Base-by-base conservation (phyloP, 2,113 vertebrate genomes). In the Acanthisitta chloris region DNA sequence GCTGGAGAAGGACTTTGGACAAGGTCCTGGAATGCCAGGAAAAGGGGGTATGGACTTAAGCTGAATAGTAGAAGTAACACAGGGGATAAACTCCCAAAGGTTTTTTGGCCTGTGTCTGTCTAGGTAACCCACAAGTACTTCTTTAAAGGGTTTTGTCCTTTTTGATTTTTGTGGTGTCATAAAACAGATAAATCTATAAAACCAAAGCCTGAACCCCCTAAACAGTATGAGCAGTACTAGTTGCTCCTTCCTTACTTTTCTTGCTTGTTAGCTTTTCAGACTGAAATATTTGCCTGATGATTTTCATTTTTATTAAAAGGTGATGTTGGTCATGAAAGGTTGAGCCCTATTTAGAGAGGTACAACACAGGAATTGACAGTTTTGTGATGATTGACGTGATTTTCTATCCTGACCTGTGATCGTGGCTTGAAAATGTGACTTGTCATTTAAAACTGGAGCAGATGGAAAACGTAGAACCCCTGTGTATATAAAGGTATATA, bases 401-500 rank as follows among this genome's bases (percentile, higher is more conserved):
- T 88, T 72, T 76, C 40, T 77, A 0, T 87, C 45, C 65, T 28
- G 40, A 25, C 69, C 0, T n/a, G 0, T 36, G 59, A 31, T 28
- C 58, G n/a, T 31, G 54, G 36, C 25, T 94, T 0, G 0, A 33
- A 78, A 71, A 20, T 4, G 33, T 33, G 54, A 29, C 25, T 43
- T 86, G 10, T 36, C 24, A 74, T 52, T 54, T 78, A 33, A 61
- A 84, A 28, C 33, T 20, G 24, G 52, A 86, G 31, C 43, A 40
- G 42, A 12, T 55, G 54, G 49, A 17, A 48, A 28, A 42, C 1
- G 1, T 46, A 48, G 34, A 64, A n/a, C 5, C 4, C 18, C 7
- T 2, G 3, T 2, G 12, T 33, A 24, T 58, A 21, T 5, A 33
- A 38, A 81, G 14, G 8, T 48, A 2, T 17, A 2, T 1, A 1